Percentiles rank a stretch among this genome's conserved stretches.
Evolutionary conservation across 1,140 invertebrate species (phyloP).

Genomic region (Nebria ingens): DNA sequence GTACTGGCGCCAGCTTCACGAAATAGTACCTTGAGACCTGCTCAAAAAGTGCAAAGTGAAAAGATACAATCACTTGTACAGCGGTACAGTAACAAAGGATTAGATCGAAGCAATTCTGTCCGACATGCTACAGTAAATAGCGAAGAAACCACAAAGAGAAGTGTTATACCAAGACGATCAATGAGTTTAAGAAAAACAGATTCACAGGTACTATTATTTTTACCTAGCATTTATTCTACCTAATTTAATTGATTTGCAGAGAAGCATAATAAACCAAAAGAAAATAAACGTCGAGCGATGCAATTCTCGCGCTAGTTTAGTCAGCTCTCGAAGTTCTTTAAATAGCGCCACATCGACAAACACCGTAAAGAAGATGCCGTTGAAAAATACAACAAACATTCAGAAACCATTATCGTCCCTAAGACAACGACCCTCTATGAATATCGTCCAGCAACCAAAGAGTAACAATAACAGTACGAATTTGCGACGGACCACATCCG

Average conservation of each 20-base stretch:
- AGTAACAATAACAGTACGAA: conserved; percentile 6
- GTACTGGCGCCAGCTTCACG: too few species aligned
- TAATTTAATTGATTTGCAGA: conserved; percentile 4
- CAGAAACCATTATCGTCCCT: conserved; percentile 23
- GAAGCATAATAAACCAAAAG: neutral
- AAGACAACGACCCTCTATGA: conserved; percentile 27
- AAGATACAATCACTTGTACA: conserved; percentile 7
- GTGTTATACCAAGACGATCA: conserved; percentile 28
- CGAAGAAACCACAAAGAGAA: conserved; percentile 15
- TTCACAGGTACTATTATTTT: conserved; percentile 20
- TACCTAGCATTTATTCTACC: conserved; percentile 1
- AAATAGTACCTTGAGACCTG: neutral
- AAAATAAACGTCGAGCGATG: conserved; percentile 45
- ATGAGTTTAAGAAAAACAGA: conserved; percentile 31
- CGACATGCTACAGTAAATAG: conserved; percentile 12
- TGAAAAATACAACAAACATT: conserved; percentile 22
- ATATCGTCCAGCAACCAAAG: conserved; percentile 15
- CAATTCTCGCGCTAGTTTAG: conserved; percentile 59
- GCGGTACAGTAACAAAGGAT: conserved; percentile 8
- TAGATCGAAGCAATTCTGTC: conserved; percentile 1
- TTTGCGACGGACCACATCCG: conserved; percentile 18
- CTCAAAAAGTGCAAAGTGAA: neutral
- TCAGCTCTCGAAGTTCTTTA: conserved; percentile 69
- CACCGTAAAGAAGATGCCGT: conserved; percentile 56
- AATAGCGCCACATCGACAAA: conserved; percentile 71